phyloP scores from a whole-genome alignment of 2,888 invertebrate genomes.

The Itoplectis maculator region DNA sequence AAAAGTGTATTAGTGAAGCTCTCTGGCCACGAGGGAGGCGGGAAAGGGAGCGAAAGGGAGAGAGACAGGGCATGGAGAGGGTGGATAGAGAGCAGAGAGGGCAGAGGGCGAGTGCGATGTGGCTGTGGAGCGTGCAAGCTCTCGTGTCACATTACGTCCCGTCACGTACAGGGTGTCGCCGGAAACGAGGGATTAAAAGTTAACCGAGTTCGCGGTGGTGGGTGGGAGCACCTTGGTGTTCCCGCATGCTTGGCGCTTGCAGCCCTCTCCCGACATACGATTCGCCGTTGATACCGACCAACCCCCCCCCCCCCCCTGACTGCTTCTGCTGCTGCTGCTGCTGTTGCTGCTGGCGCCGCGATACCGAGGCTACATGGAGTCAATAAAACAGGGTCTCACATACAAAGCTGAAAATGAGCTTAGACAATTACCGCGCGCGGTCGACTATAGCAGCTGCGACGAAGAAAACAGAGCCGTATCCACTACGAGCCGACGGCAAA shows the following conservation, averaged over 20 bases:
- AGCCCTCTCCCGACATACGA: slow-evolving; percentile 30
- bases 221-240: slow-evolving; percentile 37
- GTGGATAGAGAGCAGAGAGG: background rate
- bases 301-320: no score
- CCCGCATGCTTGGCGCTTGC: slow-evolving; percentile 29
- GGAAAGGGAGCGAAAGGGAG: background rate
- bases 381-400: slow-evolving; percentile 37
- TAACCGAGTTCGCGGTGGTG: slow-evolving; percentile 66
- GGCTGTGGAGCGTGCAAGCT: slow-evolving; percentile 61
- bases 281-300: slow-evolving; percentile 15
- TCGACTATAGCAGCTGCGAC: background rate
- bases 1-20: slow-evolving; percentile 54
- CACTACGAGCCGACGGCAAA: no score
- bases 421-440: slow-evolving; percentile 28
- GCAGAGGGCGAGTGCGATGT: slow-evolving; percentile 25
- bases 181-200: slow-evolving; percentile 73
- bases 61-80: slow-evolving; percentile 7
- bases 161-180: slow-evolving; percentile 66
- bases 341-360: background rate
- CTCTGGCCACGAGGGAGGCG: slow-evolving; percentile 5
- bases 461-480: background rate
- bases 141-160: slow-evolving; percentile 63
- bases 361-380: background rate
- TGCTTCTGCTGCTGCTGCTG: background rate
- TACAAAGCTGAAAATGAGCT: slow-evolving; percentile 40